A percentile compares a stretch with the other conserved stretches of the same genome.
Evolutionary conservation across 2,888 invertebrate genomes (phyloP).

Genomic region (Megalurothrips usitatus): DNA sequence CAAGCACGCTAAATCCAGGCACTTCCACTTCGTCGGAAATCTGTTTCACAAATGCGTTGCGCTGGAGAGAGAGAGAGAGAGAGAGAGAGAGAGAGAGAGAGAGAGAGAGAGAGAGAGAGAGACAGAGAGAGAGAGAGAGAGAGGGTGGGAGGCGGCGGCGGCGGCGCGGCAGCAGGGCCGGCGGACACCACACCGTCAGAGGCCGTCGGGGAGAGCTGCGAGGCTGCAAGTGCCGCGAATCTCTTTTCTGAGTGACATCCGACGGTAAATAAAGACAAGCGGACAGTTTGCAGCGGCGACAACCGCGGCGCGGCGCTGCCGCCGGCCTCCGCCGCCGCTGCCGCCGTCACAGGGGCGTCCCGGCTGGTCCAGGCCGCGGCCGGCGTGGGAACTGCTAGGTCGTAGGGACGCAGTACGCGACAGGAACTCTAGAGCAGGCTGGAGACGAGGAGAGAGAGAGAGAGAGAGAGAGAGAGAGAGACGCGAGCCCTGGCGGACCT

Average conservation of each 20-base stretch:
- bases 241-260: neutral
- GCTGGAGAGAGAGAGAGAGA: too few relatives aligned
- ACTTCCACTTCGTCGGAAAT: too few relatives aligned
- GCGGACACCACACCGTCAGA: neutral
- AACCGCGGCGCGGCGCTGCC: neutral
- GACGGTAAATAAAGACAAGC: slow-evolving; percentile 14
- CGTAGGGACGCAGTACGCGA: neutral
- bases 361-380: neutral
- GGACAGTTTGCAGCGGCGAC: neutral
- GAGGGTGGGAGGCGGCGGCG: too few relatives aligned
- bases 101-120: too few relatives aligned
- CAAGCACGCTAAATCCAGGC: too few relatives aligned
- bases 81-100: too few relatives aligned
- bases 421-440: neutral
- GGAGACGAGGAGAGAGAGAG: neutral
- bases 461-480: neutral
- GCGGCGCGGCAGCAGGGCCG: too few relatives aligned
- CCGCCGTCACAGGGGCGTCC: too few relatives aligned
- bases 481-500: too few relatives aligned
- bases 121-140: too few relatives aligned
- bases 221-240: neutral
- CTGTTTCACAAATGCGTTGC: too few relatives aligned
- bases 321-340: too few relatives aligned
- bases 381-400: slow-evolving; percentile 9
- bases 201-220: neutral